Percentiles rank a stretch among this genome's conserved stretches.
Evolutionary conservation across 30 jellyfish, hydroid and myxozoan species (phyloP).

Genomic region (Cassiopea andromeda): DNA sequence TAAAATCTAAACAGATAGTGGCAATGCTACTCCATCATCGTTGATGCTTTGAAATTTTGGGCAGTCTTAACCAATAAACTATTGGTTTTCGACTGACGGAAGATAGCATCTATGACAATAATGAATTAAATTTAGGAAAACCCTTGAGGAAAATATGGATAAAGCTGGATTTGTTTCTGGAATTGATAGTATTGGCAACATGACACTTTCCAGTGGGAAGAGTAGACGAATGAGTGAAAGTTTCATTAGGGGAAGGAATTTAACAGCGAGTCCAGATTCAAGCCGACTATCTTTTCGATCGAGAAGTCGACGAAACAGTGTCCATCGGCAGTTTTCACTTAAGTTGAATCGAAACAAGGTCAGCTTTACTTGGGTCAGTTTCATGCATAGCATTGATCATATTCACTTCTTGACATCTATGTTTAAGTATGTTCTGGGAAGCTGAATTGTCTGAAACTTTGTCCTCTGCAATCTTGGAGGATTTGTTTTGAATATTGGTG

Average conservation of each 20-base stretch:
- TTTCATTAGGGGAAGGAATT: slow-evolving; percentile 6
- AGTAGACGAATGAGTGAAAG: slow-evolving; percentile 53
- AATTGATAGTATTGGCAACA: slow-evolving; percentile 7
- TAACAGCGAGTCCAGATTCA: slow-evolving; percentile 3
- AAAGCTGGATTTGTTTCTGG: background rate
- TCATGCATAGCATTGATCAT: background rate
- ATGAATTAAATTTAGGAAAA: no score
- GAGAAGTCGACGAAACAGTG: slow-evolving; percentile 39
- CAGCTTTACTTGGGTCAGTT: slow-evolving; percentile 56
- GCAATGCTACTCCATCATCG: no score
- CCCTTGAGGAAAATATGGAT: slow-evolving; percentile 13
- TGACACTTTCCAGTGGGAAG: slow-evolving; percentile 32
- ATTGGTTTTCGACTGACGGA: no score
- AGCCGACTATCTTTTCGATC: slow-evolving; percentile 26
- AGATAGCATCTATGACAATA: no score
- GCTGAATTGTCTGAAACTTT: background rate
- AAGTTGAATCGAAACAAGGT: slow-evolving; percentile 58
- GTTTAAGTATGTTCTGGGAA: background rate
- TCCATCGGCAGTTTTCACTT: slow-evolving; percentile 67
- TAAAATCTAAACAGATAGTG: no score
- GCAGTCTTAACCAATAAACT: no score
- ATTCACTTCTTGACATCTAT: background rate
- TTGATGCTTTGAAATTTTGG: background rate
- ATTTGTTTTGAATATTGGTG: background rate
- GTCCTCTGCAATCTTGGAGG: background rate